Evolutionary conservation across 2,113 vertebrate genomes (phyloP).

Genomic region (Thalassarche chlororhynchos): DNA sequence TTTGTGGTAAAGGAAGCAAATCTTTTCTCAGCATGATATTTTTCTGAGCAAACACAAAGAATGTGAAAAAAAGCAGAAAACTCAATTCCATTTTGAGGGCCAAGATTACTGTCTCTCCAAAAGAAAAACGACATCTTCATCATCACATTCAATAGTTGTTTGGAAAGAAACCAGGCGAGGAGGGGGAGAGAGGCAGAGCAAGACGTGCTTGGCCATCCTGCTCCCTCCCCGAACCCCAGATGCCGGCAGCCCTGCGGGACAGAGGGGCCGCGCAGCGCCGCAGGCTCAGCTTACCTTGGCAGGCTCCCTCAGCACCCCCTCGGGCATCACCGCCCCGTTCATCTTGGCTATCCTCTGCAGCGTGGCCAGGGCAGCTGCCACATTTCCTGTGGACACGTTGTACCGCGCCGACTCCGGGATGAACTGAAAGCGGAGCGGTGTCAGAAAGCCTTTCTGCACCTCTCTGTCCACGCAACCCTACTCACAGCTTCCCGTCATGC

Average conservation of each 20-base stretch:
- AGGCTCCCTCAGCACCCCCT: slow-evolving; percentile 82
- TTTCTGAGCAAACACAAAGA: not conserved
- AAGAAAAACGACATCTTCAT: not conserved
- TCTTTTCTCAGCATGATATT: not conserved
- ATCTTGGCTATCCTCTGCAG: slow-evolving; percentile 83
- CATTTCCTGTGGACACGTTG: slow-evolving; percentile 86
- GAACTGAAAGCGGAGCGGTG: slow-evolving; percentile 71
- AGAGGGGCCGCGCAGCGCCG: accelerated
- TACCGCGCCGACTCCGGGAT: slow-evolving; percentile 92
- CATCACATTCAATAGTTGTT: not conserved
- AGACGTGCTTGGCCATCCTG: accelerated
- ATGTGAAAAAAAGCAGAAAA: not conserved
- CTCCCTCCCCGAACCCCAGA: not conserved
- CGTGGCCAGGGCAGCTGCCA: slow-evolving; percentile 74
- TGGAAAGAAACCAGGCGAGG: not conserved
- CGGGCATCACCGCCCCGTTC: slow-evolving; percentile 78
- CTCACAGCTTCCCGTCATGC: accelerated
- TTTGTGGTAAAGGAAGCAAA: not conserved
- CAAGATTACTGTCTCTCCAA: not conserved
- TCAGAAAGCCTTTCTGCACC: not conserved
- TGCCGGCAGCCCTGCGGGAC: accelerated
- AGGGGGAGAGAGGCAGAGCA: not conserved
- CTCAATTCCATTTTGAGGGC: not conserved
- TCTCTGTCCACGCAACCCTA: accelerated
- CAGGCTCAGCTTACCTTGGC: slow-evolving; percentile 62